Evolutionary conservation across 2,113 vertebrate genomes (phyloP), one percentile per base, ranked within the genome.

Genomic region (Cervus canadensis): DNA sequence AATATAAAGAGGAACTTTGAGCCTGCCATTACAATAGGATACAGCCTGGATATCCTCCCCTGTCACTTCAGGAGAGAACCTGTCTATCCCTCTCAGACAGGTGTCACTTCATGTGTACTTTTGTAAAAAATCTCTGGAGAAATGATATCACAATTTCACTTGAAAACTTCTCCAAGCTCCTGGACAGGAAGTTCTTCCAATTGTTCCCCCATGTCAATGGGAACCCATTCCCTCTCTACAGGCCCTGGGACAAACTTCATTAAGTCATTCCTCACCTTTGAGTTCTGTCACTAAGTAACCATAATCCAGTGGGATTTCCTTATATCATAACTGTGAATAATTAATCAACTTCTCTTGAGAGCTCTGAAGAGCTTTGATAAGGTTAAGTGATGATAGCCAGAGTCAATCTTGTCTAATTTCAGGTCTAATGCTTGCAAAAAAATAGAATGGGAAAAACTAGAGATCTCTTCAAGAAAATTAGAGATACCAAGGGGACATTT

Each of bases 261-360:
- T 57, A 82, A 94, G 71, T 59, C 52, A 85, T 40, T 86, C 16
- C 33, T 92, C 16, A 23, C 33, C 45, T 71, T 56, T 91, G 33
- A 92, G 67, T 94, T 79, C 25, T 91, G 48, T 79, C 81, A 93
- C 85, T 54, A 71, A 40, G 30, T 86, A 87, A 95, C 81, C 78
- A 87, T 36, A 89, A 19, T 62, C 56, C 56, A 93, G 79, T 87
- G 84, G 93, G 57, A 71, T 94, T 71, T 97, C 62, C 43, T 87
- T 76, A 92, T 84, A 89, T 94, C 90, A 33, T 67, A 15, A 26
- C 43, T 82, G 56, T 92, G 91, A 94, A 91, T 97, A 94, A 96
- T 97, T 87, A 92, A 92, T 86, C 87, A 92, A 36, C 59, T 52
- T 82, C 33, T 76, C 81, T 89, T 43, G 84, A 97, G 64, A 87